Conservation (phyloP, 2,797 vertebrate species). For the Megalops cyprinoides region DNA sequence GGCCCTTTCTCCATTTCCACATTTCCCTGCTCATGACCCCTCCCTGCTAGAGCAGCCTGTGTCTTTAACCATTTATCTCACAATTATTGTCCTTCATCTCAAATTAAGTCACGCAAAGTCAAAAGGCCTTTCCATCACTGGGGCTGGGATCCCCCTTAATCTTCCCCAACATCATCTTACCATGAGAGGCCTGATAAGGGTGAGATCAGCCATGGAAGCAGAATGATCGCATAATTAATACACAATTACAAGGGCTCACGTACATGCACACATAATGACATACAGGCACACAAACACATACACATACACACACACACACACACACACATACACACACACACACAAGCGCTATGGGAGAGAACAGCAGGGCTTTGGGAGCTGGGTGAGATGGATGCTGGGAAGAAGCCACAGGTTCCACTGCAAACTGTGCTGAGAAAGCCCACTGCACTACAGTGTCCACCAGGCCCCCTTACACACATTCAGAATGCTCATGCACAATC, state of each 20-base stretch:
- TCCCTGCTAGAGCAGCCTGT: background rate
- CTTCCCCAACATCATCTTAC: background rate
- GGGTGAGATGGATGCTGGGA: conserved; percentile 3
- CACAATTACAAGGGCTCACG: conserved; percentile 31
- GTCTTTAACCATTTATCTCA: background rate
- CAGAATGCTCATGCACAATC: too few species aligned
- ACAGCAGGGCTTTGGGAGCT: background rate
- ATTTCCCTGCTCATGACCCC: background rate
- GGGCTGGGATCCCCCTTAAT: background rate
- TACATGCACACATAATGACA: conserved; percentile 21
- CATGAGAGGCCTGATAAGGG: background rate
- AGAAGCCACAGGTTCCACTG: too few species aligned
- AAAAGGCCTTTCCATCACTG: background rate
- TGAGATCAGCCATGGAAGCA: background rate
- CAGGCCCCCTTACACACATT: too few species aligned
- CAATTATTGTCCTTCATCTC: background rate
- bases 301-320: background rate
- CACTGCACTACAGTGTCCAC: too few species aligned
- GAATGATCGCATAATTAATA: background rate
- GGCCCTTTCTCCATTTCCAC: background rate
- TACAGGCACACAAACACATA: background rate
- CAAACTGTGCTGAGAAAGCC: too few species aligned
- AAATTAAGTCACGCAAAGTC: background rate
- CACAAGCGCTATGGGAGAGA: background rate
- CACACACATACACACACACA: background rate